Base-by-base conservation (phyloP, 2,888 invertebrate genomes). In the Macrosiphum euphorbiae region DNA sequence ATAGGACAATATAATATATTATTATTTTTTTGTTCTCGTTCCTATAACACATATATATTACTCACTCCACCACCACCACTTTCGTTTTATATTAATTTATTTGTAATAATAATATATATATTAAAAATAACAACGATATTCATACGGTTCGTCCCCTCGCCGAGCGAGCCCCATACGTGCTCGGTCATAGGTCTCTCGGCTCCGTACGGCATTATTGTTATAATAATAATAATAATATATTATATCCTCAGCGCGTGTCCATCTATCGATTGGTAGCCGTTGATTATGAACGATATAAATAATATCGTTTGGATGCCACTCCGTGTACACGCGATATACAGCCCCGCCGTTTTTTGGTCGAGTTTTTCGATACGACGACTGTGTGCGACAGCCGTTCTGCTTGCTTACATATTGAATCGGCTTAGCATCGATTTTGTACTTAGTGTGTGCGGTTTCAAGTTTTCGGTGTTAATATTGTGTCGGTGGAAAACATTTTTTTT, bases 191-290 rank as follows among this genome's bases (percentile, higher is more conserved):
- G 52, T 28, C 91, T 55, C n/a, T 52, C 28, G 84, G 78, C 84
- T 61, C 13, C 61, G n/a, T 10, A 87, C n/a, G n/a, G 26, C 41
- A 35, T 86, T 78, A 20, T 78, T 35, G 35, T 78, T 35, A 78
- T 78, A 78, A 78, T 78, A 35, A 78, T 78, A 78, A 35, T 67
- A 35, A 13, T 61, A 35, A 58, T 26, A 67, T 67, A 35, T n/a
- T 67, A 7, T 67, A 35, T 67, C 7, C 67, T n/a, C 10, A 55
- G 84, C 84, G 61, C 61, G 52, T 47, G 41, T 41, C n/a, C 86
- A 28, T 87, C 52, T 87, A 92, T 92, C 92, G 92, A 92, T 92
- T 87, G 87, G 87, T 16, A 61, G 61, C 61, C 26, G 47, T 4
- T 44, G 20, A 35, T 35, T 35, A 78, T 78, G n/a, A 55, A 67